phyloP scores from a whole-genome alignment of 2,888 invertebrate species.

The Agonum fuliginosum region DNA sequence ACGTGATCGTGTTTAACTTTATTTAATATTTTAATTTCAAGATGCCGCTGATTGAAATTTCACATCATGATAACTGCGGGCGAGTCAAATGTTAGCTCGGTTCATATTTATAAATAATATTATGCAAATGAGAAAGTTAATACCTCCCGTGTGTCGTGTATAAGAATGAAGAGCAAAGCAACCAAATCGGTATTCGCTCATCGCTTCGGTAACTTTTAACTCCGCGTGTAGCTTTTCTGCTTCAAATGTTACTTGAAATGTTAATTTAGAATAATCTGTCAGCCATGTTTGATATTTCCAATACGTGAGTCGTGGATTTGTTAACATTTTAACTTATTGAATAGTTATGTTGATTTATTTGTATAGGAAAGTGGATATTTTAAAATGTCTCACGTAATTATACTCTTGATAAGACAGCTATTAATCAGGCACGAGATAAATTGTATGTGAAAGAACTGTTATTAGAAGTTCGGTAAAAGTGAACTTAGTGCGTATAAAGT shows the following conservation, averaged over 20 bases:
- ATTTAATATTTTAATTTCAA: slow-evolving; percentile 8
- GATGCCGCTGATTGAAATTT: not conserved
- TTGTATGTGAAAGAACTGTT: slow-evolving; percentile 33
- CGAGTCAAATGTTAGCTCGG: not conserved
- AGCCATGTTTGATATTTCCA: slow-evolving; percentile 11
- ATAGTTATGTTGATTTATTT: slow-evolving; percentile 22
- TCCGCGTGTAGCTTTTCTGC: slow-evolving; percentile 22
- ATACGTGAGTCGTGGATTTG: slow-evolving; percentile 29
- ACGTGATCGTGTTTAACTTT: no score
- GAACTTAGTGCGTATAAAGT: not conserved
- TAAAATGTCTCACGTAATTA: slow-evolving; percentile 31
- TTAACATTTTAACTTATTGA: slow-evolving; percentile 27
- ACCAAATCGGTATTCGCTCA: not conserved
- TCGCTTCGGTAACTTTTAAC: not conserved
- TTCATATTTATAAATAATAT: slow-evolving; percentile 24
- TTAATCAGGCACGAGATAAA: slow-evolving; percentile 25
- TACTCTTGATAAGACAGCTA: slow-evolving; percentile 29
- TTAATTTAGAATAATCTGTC: slow-evolving; percentile 31
- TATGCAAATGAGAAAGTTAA: slow-evolving; percentile 39
- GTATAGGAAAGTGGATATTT: slow-evolving; percentile 16
- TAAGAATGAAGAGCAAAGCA: slow-evolving; percentile 1
- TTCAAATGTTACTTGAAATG: slow-evolving; percentile 33
- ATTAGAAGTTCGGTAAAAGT: slow-evolving; percentile 34
- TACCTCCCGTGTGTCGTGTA: slow-evolving; percentile 25
- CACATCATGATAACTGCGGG: slow-evolving; percentile 20